Evolutionary conservation across 2,888 invertebrate genomes (phyloP).

Genomic region (Drosophila percnosoma): DNA sequence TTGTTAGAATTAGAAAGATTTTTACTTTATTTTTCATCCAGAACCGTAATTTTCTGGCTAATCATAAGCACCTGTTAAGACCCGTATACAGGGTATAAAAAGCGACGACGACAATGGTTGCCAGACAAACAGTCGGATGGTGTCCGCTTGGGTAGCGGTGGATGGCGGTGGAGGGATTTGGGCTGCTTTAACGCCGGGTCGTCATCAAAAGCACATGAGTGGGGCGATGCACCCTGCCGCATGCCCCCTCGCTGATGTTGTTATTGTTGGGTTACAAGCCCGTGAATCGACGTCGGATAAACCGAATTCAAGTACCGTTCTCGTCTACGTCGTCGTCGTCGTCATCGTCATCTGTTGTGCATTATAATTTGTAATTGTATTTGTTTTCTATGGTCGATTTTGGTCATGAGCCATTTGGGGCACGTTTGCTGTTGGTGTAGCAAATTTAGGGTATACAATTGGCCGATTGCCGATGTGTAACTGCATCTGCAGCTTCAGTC

Average conservation of each 20-base stretch:
- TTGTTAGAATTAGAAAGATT: background rate
- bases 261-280: background rate
- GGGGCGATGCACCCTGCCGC: conserved; percentile 12
- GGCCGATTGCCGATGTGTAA: background rate
- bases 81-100: conserved; percentile 27
- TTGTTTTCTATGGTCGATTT: conserved; percentile 17
- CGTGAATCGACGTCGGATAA: conserved; percentile 14
- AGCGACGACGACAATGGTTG: conserved; percentile 39
- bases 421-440: conserved; percentile 2
- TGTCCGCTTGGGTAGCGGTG: background rate
- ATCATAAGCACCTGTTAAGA: background rate
- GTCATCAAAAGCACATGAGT: conserved; percentile 67
- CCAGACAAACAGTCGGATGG: conserved; percentile 56
- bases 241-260: background rate
- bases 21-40: background rate
- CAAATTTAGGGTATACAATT: background rate
- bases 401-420: conserved; percentile 47
- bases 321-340: conserved; percentile 6
- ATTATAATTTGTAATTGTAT: conserved; percentile 56
- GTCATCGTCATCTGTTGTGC: conserved; percentile 66
- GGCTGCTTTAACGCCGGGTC: conserved; percentile 36
- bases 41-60: background rate
- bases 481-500: background rate
- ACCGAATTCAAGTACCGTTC: conserved; percentile 11
- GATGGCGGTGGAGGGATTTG: background rate